Percentiles rank a stretch among this genome's conserved stretches.
These are phyloP conservation scores for Drosophila dives DNA, from an alignment of 2,888 invertebrate species.

Conservation along the genomic window DNA sequence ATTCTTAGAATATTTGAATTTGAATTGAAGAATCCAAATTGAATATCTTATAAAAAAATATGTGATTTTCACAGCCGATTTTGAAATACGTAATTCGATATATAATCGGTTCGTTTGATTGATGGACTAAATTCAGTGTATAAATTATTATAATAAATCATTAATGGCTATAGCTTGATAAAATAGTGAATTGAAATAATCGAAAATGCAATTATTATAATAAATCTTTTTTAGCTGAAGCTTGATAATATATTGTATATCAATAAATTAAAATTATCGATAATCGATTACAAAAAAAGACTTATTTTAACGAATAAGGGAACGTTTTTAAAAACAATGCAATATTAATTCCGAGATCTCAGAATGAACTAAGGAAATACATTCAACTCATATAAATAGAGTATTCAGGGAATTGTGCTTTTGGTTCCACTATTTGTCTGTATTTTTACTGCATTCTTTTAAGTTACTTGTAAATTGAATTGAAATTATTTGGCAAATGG, in stretches of 20 bases:
- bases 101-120: neutral
- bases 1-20: neutral
- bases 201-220: neutral
- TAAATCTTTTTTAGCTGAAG: too few relatives aligned
- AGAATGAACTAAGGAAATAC: neutral
- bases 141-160: neutral
- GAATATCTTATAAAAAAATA: too few relatives aligned
- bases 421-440: neutral
- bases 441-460: constrained; percentile 26
- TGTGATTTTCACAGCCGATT: neutral
- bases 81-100: neutral
- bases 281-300: too few relatives aligned
- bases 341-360: neutral
- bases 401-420: constrained; percentile 4
- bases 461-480: constrained; percentile 57
- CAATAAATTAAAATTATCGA: too few relatives aligned
- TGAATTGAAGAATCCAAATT: neutral
- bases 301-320: too few relatives aligned
- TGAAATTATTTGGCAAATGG: constrained; percentile 66
- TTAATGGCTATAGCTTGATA: neutral
- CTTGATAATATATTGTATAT: too few relatives aligned
- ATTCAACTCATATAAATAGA: neutral
- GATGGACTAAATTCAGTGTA: neutral
- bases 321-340: too few relatives aligned
- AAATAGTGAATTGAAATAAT: neutral